Evolutionary conservation across 2,888 invertebrate species (phyloP), one percentile per base, ranked within the genome.

Genomic region (Phengaris arion): DNA sequence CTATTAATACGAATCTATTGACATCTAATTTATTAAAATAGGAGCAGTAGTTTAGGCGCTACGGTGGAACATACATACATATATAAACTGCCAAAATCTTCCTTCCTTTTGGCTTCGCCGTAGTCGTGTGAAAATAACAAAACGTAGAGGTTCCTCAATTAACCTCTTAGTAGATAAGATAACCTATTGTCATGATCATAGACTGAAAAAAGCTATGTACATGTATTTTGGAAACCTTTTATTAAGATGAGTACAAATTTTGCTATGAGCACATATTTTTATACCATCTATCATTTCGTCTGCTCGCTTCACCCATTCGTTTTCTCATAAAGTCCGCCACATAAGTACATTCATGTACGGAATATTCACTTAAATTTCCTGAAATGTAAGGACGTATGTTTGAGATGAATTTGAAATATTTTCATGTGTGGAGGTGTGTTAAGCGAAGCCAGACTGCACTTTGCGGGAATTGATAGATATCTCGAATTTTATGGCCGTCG

Each of bases 401-500:
- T 54, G 72, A 72, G 72, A 72, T 72, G 72, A 64, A 68, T 68
- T 68, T 68, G 54, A 68, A 74, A 74, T 74, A 74, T 68, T 74
- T 74, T 68, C 45, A 74, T 68, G 57, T 57, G 74, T n/a, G 74
- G 46, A 45, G 74, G 54, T 54, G 68, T 74, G 22, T 69, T 35
- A 69, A 75, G 70, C 75, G 46, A 48, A 75, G 35, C 57, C 55
- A 55, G 75, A 75, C 69, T 75, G 75, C 75, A 75, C 75, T 75
- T 75, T 70, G 57, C 70, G 70, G 70, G 57, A 75, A 75, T 75
- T 75, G 75, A 75, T 75, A 70, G 75, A 70, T 75, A 75, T 75
- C 75, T 75, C 35, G 75, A 57, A 75, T 75, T 75, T 75, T 75
- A 75, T 57, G 46, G 48, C 75, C 75, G 57, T 52, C 70, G 57